A percentile compares a stretch with the other conserved stretches of the same genome.
Evolutionary conservation across 2,888 invertebrate genomes (phyloP).

Genomic region (Bellardia bayeri): DNA sequence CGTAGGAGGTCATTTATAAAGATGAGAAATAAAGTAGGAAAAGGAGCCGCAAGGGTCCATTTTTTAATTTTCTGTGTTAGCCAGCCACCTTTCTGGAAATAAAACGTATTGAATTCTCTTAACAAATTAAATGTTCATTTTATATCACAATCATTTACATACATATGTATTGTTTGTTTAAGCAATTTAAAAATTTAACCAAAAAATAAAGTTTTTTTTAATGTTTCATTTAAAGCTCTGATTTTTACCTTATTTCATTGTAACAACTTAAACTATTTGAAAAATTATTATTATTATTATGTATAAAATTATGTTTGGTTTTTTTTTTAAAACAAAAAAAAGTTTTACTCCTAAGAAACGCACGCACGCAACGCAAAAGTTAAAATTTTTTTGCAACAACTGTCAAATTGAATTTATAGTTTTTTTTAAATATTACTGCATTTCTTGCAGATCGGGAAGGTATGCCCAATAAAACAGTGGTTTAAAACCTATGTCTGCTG

Average conservation of each 20-base stretch:
- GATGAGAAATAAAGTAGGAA: too few relatives aligned
- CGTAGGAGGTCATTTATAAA: too few relatives aligned
- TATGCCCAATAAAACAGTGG: neutral
- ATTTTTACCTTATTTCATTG: neutral
- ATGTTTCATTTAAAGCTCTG: neutral
- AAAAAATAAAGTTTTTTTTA: neutral
- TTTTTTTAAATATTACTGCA: slow-evolving; percentile 6
- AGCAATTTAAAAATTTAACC: too few relatives aligned
- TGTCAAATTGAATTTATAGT: slow-evolving; percentile 57
- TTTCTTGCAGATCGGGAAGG: neutral
- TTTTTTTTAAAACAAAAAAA: slow-evolving; percentile 53
- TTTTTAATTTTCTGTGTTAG: too few relatives aligned
- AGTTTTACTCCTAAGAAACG: slow-evolving; percentile 37
- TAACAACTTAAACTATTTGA: neutral
- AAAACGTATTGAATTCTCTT: too few relatives aligned
- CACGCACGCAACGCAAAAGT: slow-evolving; percentile 1
- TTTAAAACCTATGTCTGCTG: too few relatives aligned
- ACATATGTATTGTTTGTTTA: too few relatives aligned
- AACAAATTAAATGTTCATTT: too few relatives aligned
- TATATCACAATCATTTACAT: too few relatives aligned
- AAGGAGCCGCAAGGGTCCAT: too few relatives aligned
- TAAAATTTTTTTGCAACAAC: slow-evolving; percentile 43
- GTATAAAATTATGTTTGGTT: slow-evolving; percentile 29
- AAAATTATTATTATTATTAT: too few relatives aligned
- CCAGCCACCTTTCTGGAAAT: too few relatives aligned